Conservation (phyloP, 2,113 vertebrate genomes). For the Brevimyrus niger region DNA sequence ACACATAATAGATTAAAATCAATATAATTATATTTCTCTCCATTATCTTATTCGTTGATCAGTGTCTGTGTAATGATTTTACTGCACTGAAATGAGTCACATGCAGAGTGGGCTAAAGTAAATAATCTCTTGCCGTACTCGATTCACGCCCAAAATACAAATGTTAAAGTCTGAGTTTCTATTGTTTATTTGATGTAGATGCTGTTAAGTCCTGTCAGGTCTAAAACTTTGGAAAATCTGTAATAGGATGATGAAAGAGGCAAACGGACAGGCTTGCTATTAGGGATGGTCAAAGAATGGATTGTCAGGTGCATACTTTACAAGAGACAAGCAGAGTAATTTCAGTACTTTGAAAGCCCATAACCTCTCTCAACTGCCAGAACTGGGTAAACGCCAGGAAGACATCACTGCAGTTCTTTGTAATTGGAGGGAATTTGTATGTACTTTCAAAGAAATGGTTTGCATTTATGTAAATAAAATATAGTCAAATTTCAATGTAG, state of each 20-base stretch:
- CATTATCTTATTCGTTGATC: background rate
- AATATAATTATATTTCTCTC: background rate
- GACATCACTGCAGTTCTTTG: slow-evolving; percentile 30
- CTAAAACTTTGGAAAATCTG: background rate
- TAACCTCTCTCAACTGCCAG: slow-evolving; percentile 21
- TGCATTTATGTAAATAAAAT: slow-evolving; percentile 9
- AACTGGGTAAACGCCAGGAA: slow-evolving; percentile 25
- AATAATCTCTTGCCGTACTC: background rate
- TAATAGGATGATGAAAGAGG: background rate
- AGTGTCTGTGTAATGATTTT: background rate
- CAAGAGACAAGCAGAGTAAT: slow-evolving; percentile 25
- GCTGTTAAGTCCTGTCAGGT: slow-evolving; percentile 6
- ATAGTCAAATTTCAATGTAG: slow-evolving; percentile 8
- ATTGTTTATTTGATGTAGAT: background rate
- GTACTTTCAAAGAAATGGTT: background rate
- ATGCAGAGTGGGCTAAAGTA: background rate
- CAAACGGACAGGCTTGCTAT: background rate
- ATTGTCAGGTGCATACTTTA: background rate
- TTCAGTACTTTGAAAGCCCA: slow-evolving; percentile 26
- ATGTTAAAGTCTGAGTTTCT: background rate
- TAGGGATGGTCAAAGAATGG: background rate
- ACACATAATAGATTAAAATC: background rate
- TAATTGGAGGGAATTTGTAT: background rate
- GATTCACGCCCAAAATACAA: background rate
- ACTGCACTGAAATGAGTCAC: background rate